A percentile compares a stretch with the other conserved stretches of the same genome.
These are phyloP conservation scores for Corynorhinus townsendii DNA, from an alignment of 2,113 vertebrate genomes.

Conservation along the genomic window DNA sequence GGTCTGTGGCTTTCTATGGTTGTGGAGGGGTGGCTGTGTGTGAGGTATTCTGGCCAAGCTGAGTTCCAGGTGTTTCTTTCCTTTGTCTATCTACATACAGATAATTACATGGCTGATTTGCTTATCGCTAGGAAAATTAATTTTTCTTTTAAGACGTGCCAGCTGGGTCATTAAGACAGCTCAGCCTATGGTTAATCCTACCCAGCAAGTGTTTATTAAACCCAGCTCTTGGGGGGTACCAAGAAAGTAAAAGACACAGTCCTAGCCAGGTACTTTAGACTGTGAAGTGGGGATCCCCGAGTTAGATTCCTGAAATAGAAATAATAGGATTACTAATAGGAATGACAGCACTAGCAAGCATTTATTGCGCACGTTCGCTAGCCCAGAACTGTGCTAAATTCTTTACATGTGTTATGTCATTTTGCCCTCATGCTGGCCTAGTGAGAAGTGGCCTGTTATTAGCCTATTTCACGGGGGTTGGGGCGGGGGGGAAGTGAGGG, in stretches of 20 bases:
- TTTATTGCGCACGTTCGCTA: neutral
- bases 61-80: neutral
- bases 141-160: constrained; percentile 67
- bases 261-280: neutral
- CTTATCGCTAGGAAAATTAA: constrained; percentile 49
- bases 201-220: constrained; percentile 47
- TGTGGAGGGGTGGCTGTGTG: neutral
- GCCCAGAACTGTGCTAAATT: neutral
- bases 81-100: constrained; percentile 22
- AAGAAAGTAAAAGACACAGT: neutral
- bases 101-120: constrained; percentile 54
- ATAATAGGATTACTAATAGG: neutral
- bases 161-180: constrained; percentile 54
- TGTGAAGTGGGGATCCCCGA: neutral
- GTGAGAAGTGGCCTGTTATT: neutral
- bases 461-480: neutral
- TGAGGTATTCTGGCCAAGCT: neutral
- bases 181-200: constrained; percentile 45
- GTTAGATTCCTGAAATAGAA: neutral
- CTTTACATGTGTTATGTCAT: neutral
- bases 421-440: neutral
- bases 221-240: neutral
- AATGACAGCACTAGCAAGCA: neutral
- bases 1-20: neutral
- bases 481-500: neutral